Conservation (phyloP, 2,113 vertebrate species). For the Gambusia affinis region DNA sequence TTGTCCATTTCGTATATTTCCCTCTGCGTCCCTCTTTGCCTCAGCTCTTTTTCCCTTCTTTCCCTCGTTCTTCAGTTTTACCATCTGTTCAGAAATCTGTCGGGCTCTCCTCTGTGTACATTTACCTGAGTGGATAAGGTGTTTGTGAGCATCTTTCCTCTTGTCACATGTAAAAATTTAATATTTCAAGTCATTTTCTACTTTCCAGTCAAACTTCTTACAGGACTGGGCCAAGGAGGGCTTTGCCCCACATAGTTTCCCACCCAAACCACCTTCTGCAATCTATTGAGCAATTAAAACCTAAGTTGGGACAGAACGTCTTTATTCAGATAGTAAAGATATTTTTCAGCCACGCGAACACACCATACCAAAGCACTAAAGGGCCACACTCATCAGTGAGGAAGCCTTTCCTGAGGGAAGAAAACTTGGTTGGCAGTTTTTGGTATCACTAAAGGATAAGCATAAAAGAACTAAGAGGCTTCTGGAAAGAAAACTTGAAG, state of each 20-base stretch:
- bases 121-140: neutral
- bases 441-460: neutral
- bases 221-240: neutral
- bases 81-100: slow-evolving; percentile 53
- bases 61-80: slow-evolving; percentile 37
- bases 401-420: neutral
- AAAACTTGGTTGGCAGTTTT: neutral
- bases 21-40: neutral
- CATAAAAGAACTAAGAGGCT: neutral
- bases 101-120: slow-evolving; percentile 36
- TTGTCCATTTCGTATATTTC: slow-evolving; percentile 24
- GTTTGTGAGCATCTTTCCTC: slow-evolving; percentile 3
- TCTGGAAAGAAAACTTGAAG: no score
- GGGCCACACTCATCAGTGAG: neutral
- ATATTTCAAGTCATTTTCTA: neutral
- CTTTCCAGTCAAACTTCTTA: neutral
- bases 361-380: neutral
- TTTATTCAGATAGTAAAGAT: no score
- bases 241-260: neutral
- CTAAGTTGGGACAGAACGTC: no score
- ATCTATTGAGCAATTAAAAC: no score
- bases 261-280: neutral
- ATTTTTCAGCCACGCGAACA: no score
- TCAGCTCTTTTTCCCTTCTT: neutral
- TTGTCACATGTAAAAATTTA: neutral